A percentile compares a stretch with the other conserved stretches of the same genome.
Evolutionary conservation across 2,797 vertebrate genomes (phyloP).

Genomic region (Varecia variegata): DNA sequence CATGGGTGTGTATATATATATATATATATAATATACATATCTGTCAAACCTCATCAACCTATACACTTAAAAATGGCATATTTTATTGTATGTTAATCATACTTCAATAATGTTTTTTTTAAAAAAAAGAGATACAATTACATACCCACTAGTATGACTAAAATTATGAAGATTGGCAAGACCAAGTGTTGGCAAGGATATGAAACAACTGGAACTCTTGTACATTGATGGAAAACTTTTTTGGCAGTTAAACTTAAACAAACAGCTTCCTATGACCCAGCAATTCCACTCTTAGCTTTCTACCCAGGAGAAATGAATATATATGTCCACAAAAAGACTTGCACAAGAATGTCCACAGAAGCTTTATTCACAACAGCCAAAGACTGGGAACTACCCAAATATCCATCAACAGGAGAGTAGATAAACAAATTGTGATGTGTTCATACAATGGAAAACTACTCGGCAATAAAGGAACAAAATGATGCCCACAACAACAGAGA

Average conservation of each 20-base stretch:
- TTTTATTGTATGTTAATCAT: background rate
- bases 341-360: background rate
- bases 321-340: conserved; percentile 12
- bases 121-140: conserved; percentile 3
- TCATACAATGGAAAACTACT: background rate
- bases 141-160: background rate
- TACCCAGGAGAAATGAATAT: conserved; percentile 25
- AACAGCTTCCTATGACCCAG: background rate
- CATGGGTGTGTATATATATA: background rate
- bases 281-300: conserved; percentile 23
- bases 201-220: conserved; percentile 17
- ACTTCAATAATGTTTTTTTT: background rate
- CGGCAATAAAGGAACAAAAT: background rate
- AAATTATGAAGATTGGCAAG: background rate
- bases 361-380: background rate
- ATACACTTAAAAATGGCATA: background rate
- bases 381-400: conserved; percentile 7
- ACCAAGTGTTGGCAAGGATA: background rate
- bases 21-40: background rate
- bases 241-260: conserved; percentile 20
- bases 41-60: background rate
- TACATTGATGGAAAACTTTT: background rate
- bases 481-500: background rate
- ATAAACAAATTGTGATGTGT: background rate
- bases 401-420: background rate